Evolutionary conservation across 2,888 invertebrate genomes (phyloP).

Genomic region (Heliconius ethilla): DNA sequence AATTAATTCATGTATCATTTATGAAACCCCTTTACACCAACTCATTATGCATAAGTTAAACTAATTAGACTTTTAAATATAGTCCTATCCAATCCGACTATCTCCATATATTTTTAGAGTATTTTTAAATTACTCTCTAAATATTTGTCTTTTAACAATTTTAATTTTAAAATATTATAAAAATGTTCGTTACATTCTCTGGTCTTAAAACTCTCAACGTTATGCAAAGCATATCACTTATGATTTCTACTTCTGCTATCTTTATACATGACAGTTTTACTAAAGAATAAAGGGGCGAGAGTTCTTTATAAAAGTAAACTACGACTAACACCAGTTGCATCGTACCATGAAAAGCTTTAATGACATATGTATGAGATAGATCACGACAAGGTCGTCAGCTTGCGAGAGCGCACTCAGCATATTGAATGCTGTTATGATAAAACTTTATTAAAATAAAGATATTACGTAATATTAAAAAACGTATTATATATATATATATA

Average conservation of each 20-base stretch:
- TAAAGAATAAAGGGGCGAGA: slow-evolving; percentile 6
- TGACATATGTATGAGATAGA: slow-evolving; percentile 30
- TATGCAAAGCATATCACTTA: slow-evolving; percentile 1
- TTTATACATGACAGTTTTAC: slow-evolving; percentile 7
- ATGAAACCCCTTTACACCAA: too few relatives aligned
- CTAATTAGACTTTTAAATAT: too few relatives aligned
- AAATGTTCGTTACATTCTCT: background rate
- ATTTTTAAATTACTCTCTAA: background rate
- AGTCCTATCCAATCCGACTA: too few relatives aligned
- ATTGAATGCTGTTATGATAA: slow-evolving; percentile 8
- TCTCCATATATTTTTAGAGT: too few relatives aligned
- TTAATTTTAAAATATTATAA: background rate
- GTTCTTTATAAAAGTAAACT: slow-evolving; percentile 7
- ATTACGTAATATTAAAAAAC: background rate
- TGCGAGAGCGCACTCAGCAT: slow-evolving; percentile 47
- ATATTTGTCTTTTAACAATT: background rate
- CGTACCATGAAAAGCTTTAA: slow-evolving; percentile 30
- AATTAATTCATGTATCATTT: too few relatives aligned
- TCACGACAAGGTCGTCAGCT: slow-evolving; percentile 36
- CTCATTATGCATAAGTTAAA: too few relatives aligned
- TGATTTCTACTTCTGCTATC: slow-evolving; percentile 14
- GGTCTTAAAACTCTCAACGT: background rate
- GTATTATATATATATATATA: too few relatives aligned
- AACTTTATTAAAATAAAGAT: background rate
- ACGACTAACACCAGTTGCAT: slow-evolving; percentile 27